Evolutionary conservation across 2,888 invertebrate species (phyloP), one percentile per base, ranked within the genome.

Genomic region (Lasioglossum pauxillum): DNA sequence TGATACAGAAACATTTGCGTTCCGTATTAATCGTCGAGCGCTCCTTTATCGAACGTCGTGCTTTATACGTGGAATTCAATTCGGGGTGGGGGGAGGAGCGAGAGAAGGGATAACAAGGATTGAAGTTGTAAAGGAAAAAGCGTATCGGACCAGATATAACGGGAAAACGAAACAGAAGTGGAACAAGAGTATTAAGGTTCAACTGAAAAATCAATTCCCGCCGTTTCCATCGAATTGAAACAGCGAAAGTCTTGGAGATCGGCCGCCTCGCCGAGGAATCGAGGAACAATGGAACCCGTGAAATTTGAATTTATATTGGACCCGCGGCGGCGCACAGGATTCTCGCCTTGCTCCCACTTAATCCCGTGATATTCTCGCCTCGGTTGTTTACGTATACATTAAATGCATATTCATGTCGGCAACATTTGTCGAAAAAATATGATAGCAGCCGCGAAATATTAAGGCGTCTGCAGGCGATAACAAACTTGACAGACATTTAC

Each of bases 221-320:
- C 16, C 5, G 27, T 46, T n/a, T 16, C 49, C 53, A 23, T 53
- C 49, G 69, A 53, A 81, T 82, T 83, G 83, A 53, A 76, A 83
- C 79, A 35, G 64, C 38, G 60, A 35, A 78, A 72, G 75, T 57
- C 73, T 49, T 35, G 60, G 69, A 71, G 75, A 75, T 78, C 71
- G 77, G 69, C 38, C 71, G 64, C 72, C 72, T 75, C 16, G 35
- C 75, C 49, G 75, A 10, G 57, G 53, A 73, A 78, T 73, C 67
- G 82, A 60, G 75, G 77, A 57, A 86, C 85, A 86, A 86, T 77
- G 85, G 82, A 31, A 60, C 31, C 41, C 75, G 75, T 19, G 82
- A 82, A 86, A 86, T 86, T 86, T 86, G 86, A 86, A 86, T 86
- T 85, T 86, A 86, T 86, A 86, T 86, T 86, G 86, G 74, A 85